Percentiles rank a stretch among this genome's conserved stretches.
phyloP scores from a whole-genome alignment of 2,888 invertebrate genomes.

The Pandemis cinnamomeana region DNA sequence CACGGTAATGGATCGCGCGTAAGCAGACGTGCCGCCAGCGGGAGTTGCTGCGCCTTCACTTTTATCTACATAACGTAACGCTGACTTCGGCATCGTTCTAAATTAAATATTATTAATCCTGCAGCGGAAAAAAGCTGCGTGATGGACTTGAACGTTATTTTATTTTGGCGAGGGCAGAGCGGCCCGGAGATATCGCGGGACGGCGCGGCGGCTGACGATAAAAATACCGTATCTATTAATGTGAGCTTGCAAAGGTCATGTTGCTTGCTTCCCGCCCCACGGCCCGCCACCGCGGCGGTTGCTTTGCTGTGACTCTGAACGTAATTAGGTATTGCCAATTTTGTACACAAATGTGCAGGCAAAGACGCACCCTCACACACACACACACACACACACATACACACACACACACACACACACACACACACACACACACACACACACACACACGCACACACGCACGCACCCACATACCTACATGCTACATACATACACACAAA shows the following conservation, averaged over 20 bases:
- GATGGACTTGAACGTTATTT: background rate
- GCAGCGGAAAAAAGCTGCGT: background rate
- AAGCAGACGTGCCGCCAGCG: conserved; percentile 6
- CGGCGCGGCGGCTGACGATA: background rate
- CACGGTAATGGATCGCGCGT: conserved; percentile 12
- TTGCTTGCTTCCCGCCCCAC: no score
- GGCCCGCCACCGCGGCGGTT: no score
- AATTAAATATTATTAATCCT: background rate
- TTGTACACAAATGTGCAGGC: no score
- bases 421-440: no score
- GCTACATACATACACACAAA: no score
- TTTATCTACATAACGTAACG: background rate
- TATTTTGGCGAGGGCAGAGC: background rate
- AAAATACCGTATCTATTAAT: background rate
- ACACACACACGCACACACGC: no score
- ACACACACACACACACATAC: no score
- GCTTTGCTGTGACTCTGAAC: no score
- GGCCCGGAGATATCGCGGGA: conserved; percentile 1
- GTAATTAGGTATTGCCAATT: no score
- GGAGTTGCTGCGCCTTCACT: background rate
- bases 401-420: no score
- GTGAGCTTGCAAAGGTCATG: background rate
- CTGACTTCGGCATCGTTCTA: background rate
- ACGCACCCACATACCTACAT: no score
- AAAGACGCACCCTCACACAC: no score